phyloP scores from a whole-genome alignment of 2,888 invertebrate species.

The Cistogaster globosa region DNA sequence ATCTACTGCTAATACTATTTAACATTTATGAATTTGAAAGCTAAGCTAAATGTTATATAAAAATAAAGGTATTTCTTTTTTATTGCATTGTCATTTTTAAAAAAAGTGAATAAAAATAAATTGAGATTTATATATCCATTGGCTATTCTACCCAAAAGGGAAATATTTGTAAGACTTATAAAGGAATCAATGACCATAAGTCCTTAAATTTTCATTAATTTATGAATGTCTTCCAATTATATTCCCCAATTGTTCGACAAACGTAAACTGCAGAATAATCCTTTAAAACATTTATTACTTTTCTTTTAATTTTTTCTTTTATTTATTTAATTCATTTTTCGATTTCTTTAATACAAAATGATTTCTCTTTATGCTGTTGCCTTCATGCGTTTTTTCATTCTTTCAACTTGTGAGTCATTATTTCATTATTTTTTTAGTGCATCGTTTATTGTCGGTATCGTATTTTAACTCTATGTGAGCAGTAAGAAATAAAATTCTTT shows the following conservation, averaged over 20 bases:
- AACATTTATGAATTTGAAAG: too few species aligned
- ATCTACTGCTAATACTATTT: too few species aligned
- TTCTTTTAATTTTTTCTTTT: neutral
- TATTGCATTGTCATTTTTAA: too few species aligned
- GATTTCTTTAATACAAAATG: constrained; percentile 1
- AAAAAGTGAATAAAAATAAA: too few species aligned
- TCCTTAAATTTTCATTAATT: neutral
- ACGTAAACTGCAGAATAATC: constrained; percentile 22
- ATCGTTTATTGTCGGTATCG: constrained; percentile 39
- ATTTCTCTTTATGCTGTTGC: neutral
- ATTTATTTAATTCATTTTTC: neutral
- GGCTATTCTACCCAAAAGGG: too few species aligned
- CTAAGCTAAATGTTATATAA: too few species aligned
- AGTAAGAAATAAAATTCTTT: constrained; percentile 56
- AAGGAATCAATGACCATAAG: too few species aligned
- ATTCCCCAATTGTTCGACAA: constrained; percentile 4
- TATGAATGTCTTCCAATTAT: neutral
- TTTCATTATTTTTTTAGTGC: constrained; percentile 51
- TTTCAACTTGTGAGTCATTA: constrained; percentile 41
- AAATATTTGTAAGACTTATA: too few species aligned
- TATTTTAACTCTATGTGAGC: constrained; percentile 28
- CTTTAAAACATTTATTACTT: constrained; percentile 46
- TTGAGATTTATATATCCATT: too few species aligned
- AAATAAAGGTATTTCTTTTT: too few species aligned
- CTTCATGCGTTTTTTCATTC: constrained; percentile 10